A percentile compares a stretch with the other conserved stretches of the same genome.
phyloP scores from a whole-genome alignment of 2,888 invertebrate species.

The Cephonodes hylas region DNA sequence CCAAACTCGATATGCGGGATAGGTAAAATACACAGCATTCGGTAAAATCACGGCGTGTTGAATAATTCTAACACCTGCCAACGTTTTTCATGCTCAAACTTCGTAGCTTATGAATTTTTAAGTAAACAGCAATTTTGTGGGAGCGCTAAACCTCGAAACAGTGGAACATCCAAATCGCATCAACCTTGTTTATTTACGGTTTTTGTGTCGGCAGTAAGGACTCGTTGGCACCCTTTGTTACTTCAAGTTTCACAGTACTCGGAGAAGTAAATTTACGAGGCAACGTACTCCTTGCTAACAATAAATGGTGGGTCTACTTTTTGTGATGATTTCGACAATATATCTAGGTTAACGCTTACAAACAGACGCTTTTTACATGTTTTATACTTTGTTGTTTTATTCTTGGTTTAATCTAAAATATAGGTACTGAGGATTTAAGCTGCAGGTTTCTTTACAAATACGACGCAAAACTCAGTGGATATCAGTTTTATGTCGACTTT shows the following conservation, averaged over 20 bases:
- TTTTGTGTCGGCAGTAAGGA: slow-evolving; percentile 18
- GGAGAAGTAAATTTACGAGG: slow-evolving; percentile 15
- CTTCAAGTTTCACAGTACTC: slow-evolving; percentile 22
- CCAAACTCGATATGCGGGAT: neutral
- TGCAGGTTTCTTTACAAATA: neutral
- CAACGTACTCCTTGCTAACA: slow-evolving; percentile 10
- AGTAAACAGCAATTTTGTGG: slow-evolving; percentile 13
- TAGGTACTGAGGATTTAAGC: neutral
- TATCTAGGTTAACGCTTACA: neutral
- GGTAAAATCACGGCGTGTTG: neutral
- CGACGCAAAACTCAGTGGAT: neutral
- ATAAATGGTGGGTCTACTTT: neutral
- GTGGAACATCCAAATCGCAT: slow-evolving; percentile 24
- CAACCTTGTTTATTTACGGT: slow-evolving; percentile 24
- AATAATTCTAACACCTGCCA: slow-evolving; percentile 5
- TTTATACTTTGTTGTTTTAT: neutral
- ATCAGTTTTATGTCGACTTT: neutral
- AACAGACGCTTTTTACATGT: neutral
- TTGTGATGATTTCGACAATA: neutral
- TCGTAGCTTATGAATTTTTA: slow-evolving; percentile 18
- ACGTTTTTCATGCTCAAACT: neutral
- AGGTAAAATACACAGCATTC: neutral
- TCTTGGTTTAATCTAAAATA: neutral
- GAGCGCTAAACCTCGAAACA: slow-evolving; percentile 17
- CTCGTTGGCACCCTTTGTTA: slow-evolving; percentile 22